Conservation (phyloP, 2,113 vertebrate genomes). For the Apeltes quadracus region DNA sequence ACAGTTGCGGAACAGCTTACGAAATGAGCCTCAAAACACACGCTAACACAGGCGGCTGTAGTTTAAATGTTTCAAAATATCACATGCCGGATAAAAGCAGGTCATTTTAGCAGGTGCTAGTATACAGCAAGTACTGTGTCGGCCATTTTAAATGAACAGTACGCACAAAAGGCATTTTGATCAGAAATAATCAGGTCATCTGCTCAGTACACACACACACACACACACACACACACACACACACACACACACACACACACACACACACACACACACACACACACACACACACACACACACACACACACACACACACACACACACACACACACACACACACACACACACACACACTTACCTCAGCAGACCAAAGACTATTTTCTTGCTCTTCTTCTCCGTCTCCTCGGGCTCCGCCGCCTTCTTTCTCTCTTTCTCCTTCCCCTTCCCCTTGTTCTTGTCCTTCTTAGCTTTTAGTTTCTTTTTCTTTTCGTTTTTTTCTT, state of each 20-base stretch:
- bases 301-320: background rate
- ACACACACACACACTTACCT: conserved; percentile 77
- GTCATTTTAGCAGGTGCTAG: background rate
- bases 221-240: conserved; percentile 1
- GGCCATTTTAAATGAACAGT: background rate
- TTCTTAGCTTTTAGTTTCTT: conserved; percentile 88
- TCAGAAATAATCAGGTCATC: conserved; percentile 28
- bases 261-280: no score
- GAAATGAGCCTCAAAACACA: background rate
- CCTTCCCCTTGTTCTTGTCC: conserved; percentile 87
- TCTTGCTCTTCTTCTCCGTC: conserved; percentile 90
- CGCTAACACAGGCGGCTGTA: no score
- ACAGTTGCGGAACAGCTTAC: background rate
- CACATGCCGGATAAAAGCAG: background rate
- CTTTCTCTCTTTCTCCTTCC: conserved; percentile 90
- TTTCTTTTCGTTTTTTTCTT: conserved; percentile 76
- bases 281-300: no score
- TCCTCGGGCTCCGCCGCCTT: conserved; percentile 88
- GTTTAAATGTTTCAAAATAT: no score
- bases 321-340: background rate
- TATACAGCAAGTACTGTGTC: no score
- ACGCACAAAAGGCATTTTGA: no score
- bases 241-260: no score
- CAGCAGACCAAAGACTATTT: conserved; percentile 89
- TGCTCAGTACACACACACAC: no score